These are phyloP conservation scores for Panorpa germanica DNA, from an alignment of 2,888 invertebrate genomes.

Conservation along the genomic window DNA sequence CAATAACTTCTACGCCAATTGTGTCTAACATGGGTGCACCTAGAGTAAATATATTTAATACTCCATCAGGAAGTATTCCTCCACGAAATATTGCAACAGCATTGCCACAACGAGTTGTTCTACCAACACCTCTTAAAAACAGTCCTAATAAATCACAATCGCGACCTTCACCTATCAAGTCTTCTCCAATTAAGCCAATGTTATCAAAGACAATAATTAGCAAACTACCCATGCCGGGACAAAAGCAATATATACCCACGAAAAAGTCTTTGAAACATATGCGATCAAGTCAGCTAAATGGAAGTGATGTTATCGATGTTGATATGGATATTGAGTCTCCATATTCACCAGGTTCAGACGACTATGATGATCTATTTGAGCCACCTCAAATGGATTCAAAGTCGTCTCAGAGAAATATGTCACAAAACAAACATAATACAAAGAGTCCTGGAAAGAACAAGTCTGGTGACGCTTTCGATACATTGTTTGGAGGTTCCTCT, in stretches of 20 bases:
- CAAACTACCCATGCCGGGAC: constrained; percentile 19
- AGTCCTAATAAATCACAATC: constrained; percentile 25
- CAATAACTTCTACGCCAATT: constrained; percentile 21
- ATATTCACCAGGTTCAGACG: constrained; percentile 76
- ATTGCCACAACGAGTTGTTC: constrained; percentile 26
- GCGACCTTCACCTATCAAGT: constrained; percentile 33
- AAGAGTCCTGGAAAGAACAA: constrained; percentile 15
- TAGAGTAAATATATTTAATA: too few species aligned
- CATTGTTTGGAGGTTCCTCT: constrained; percentile 37
- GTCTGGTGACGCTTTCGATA: constrained; percentile 35
- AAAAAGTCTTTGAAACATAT: constrained; percentile 18
- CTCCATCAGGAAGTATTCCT: too few species aligned
- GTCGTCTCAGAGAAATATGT: constrained; percentile 19
- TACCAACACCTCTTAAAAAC: constrained; percentile 29
- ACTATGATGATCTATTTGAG: constrained; percentile 74
- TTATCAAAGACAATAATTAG: constrained; percentile 20
- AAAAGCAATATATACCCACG: too few species aligned
- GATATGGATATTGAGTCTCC: constrained; percentile 64
- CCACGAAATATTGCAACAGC: constrained; percentile 17
- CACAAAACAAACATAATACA: too few species aligned
- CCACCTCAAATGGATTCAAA: too few species aligned
- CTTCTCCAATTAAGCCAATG: constrained; percentile 36
- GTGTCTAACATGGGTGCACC: constrained; percentile 19
- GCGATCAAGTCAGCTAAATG: constrained; percentile 15
- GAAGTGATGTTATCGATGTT: constrained; percentile 25